Evolutionary conservation across 1,140 invertebrate species (phyloP), one percentile per base, ranked within the genome.

Genomic region (Drosophila oshimai): DNA sequence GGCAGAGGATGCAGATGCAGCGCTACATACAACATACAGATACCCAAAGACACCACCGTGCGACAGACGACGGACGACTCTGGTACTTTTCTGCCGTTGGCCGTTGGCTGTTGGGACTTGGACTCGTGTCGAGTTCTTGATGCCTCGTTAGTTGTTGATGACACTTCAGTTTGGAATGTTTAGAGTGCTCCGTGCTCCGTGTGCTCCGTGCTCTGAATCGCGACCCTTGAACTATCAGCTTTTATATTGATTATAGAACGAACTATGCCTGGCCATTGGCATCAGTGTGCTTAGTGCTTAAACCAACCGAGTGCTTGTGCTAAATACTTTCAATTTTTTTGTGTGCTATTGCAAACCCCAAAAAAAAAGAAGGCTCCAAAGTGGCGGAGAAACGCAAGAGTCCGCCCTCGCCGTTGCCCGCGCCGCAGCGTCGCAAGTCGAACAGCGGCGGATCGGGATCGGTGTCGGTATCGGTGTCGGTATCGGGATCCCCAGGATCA

Each of bases 111-210:
- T 76, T 80, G 74, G 37, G 89, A 62, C 83, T 89, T 90, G 83
- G 77, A 76, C 77, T 88, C 80, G 84, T 88, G 84, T 83, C 73
- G 89, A 89, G 89, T 89, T 89, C 89, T 89, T 90, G 74, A 87
- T 89, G 72, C 79, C 77, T 90, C 86, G 89, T 90, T 90, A 90
- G 89, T 90, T 90, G 87, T 90, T 89, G 89, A 90, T 89, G 89
- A 90, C 89, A 90, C 89, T 90, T 90, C 89, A 90, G 69, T 79
- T 90, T 87, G 89, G 78, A 89, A 89, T 78, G 89, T 90, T 71
- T 80, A 83, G 83, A 89, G 78, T 90, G 87, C 87, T 77, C 58
- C n/a, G n/a, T 26, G 69, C 74, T 67, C 22, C 41, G 41, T 22
- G 41, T n/a, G 41, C 24, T 13, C 22, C 41, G n/a, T 44, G 6